Evolutionary conservation across 2,888 invertebrate species (phyloP), one percentile per base, ranked within the genome.

Genomic region (Torymus texanus): DNA sequence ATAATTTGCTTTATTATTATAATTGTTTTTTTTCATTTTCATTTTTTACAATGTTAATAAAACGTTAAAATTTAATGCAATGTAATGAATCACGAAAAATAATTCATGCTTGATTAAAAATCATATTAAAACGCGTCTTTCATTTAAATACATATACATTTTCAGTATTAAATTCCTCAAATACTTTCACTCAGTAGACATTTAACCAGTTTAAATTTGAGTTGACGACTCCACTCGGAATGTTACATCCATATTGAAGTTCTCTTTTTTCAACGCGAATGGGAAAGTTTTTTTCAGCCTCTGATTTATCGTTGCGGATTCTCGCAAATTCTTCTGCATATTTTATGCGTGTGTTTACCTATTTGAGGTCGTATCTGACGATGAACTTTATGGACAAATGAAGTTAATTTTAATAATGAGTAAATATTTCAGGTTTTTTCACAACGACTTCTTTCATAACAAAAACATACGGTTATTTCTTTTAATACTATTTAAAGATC

Each of bases 291-390:
- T 16, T 56, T 65, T 24, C 18, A 51, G 67, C 2, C 29, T 18
- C 53, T 62, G 55, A 76, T 76, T 68, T 76, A 76, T 76, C n/a
- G 55, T 18, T 62, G 41, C 18, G 41, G 18, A 2, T 24, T 53
- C 29, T 24, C 21, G 12, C 41, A 56, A 56, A 62, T 66, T 62
- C 62, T 14, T 53, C 5, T 61, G 18, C 29, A 67, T 61, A 76
- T 41, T 8, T 76, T 76, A 68, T 41, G 62, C 14, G 68, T 55
- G 16, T 59, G 29, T 53, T 59, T 29, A 75, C n/a, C 58, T 56
- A 18, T 53, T 18, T 18, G 24, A 55, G 67, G 13, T 55, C 53
- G 51, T 11, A 55, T 58, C 59, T 16, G 18, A 41, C 10, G 41
- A 16, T 12, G 41, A 41, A n/a, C n/a, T 68, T 68, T 29, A 41